Percentiles rank a stretch among this genome's conserved stretches.
phyloP scores from a whole-genome alignment of 2,797 vertebrate species.

The Pogonophryne albipinna region DNA sequence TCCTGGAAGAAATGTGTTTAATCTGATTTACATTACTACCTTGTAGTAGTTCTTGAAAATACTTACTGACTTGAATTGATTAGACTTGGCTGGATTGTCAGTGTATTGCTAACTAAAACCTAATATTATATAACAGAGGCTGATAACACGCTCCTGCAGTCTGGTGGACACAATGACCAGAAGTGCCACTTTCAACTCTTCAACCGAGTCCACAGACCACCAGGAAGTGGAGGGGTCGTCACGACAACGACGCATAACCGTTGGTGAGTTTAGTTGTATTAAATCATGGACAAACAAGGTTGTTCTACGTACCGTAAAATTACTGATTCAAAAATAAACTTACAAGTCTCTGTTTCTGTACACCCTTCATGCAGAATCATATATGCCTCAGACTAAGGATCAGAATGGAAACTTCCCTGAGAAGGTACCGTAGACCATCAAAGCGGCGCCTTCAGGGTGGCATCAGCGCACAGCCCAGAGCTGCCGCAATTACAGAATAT shows the following conservation, averaged over 20 bases:
- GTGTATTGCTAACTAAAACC: constrained; percentile 21
- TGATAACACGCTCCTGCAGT: constrained; percentile 70
- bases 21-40: constrained; percentile 49
- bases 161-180: constrained; percentile 59
- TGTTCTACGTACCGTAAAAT: not conserved
- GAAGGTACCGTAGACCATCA: constrained; percentile 81
- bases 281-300: not conserved
- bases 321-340: not conserved
- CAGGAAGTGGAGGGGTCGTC: constrained; percentile 46
- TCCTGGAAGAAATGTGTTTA: constrained; percentile 32
- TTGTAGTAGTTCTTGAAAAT: constrained; percentile 20
- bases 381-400: constrained; percentile 73
- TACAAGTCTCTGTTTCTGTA: constrained; percentile 27
- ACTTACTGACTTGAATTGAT: constrained; percentile 46
- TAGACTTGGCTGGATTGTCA: constrained; percentile 24
- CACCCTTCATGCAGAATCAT: constrained; percentile 76
- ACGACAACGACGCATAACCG: constrained; percentile 64
- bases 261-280: constrained; percentile 62
- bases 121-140: constrained; percentile 64
- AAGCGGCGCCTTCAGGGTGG: constrained; percentile 77
- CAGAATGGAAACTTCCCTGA: constrained; percentile 80
- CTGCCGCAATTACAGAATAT: constrained; percentile 79
- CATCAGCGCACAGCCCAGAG: constrained; percentile 72
- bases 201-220: constrained; percentile 48
- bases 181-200: constrained; percentile 67